Evolutionary conservation across 2,797 vertebrate species (phyloP).

Genomic region (Coranthus polyacanthus): DNA sequence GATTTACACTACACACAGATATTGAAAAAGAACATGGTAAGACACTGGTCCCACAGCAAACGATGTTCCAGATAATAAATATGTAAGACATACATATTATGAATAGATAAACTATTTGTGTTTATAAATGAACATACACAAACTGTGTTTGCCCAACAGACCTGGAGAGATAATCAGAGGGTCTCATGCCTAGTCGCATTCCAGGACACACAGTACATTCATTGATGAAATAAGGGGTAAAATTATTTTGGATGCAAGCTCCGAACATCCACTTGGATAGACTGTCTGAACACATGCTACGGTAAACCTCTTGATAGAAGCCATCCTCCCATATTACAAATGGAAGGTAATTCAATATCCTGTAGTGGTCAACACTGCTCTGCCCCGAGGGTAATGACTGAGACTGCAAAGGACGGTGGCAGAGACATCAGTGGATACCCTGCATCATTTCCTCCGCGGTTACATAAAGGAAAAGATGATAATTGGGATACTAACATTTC

Average conservation of each 20-base stretch:
- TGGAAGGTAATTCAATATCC: conserved; percentile 50
- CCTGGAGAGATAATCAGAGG: rapidly evolving
- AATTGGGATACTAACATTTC: conserved; percentile 10
- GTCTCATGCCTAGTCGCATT: not conserved
- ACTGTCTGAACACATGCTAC: conserved; percentile 7
- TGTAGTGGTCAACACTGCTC: conserved; percentile 38
- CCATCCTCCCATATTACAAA: conserved; percentile 35
- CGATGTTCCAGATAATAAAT: conserved; percentile 1
- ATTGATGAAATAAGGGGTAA: not conserved
- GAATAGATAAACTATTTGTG: not conserved
- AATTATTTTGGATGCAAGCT: not conserved
- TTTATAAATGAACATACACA: not conserved
- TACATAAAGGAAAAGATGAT: conserved; percentile 11
- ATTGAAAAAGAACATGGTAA: too few relatives aligned
- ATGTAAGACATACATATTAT: not conserved
- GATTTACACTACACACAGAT: conserved; percentile 32
- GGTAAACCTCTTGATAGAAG: conserved; percentile 25
- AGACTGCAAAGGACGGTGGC: conserved; percentile 25
- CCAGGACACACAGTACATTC: not conserved
- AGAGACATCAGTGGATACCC: conserved; percentile 11
- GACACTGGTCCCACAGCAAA: too few relatives aligned
- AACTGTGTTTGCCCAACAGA: not conserved
- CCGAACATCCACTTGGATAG: not conserved
- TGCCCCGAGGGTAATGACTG: conserved; percentile 32
- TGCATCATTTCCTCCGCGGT: conserved; percentile 7